phyloP scores from a whole-genome alignment of 1,140 invertebrate genomes.

The Diabrotica undecimpunctata region DNA sequence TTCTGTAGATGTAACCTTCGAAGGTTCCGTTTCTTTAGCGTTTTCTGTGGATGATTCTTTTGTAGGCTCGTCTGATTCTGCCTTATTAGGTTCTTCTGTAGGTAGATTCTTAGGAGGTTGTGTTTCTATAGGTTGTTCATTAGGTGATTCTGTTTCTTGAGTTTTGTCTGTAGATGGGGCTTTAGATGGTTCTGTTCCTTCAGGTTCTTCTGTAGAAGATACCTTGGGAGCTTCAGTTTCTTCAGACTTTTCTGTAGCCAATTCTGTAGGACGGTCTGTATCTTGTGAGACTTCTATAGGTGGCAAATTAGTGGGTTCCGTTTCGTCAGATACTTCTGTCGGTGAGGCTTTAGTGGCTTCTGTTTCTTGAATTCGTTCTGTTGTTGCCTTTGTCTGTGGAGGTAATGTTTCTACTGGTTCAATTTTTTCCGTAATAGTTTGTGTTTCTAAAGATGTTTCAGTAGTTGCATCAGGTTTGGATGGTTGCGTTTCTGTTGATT shows the following conservation, averaged over 20 bases:
- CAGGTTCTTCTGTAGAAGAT: conserved; percentile 13
- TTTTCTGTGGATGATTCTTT: too few species aligned
- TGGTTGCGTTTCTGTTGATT: conserved; percentile 1
- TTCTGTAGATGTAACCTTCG: not conserved
- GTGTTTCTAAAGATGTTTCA: not conserved
- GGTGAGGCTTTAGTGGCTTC: not conserved
- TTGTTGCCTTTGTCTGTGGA: conserved; percentile 20
- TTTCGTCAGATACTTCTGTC: not conserved
- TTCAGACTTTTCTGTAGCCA: conserved; percentile 16
- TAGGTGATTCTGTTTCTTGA: conserved; percentile 21
- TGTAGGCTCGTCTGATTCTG: too few species aligned
- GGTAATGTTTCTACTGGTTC: conserved; percentile 7
- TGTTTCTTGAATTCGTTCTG: not conserved
- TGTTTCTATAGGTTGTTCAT: conserved; percentile 5
- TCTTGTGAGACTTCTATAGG: not conserved
- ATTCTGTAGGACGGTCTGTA: conserved; percentile 7
- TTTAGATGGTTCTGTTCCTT: conserved; percentile 24
- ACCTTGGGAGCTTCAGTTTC: conserved; percentile 7
- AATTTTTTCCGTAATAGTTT: not conserved
- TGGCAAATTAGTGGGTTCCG: not conserved
- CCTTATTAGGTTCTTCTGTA: too few species aligned
- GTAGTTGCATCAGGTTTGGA: not conserved
- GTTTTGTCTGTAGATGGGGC: conserved; percentile 9
- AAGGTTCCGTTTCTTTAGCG: too few species aligned
- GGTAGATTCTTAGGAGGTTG: too few species aligned